A percentile compares a stretch with the other conserved stretches of the same genome.
Conservation (phyloP, 2,888 invertebrate species). For the Nomada flava region DNA sequence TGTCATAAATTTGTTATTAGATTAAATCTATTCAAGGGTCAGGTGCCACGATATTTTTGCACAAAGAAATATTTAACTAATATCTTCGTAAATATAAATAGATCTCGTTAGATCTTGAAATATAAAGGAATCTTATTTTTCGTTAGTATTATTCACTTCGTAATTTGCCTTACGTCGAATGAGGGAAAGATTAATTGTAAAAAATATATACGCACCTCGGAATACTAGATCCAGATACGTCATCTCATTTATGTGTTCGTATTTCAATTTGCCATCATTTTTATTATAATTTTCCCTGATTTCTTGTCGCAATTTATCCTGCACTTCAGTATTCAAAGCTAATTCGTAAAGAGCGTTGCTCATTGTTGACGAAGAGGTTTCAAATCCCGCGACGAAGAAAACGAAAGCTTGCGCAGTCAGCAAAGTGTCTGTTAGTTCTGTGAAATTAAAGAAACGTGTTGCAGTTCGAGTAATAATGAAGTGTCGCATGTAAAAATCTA, state of each 20-base stretch:
- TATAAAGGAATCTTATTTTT: background rate
- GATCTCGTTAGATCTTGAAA: too few species aligned
- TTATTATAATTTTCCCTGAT: constrained; percentile 64
- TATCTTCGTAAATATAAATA: too few species aligned
- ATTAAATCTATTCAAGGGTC: too few species aligned
- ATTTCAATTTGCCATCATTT: constrained; percentile 79
- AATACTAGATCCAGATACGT: constrained; percentile 83
- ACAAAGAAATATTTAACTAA: too few species aligned
- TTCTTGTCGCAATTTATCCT: constrained; percentile 70
- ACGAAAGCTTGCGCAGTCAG: constrained; percentile 74
- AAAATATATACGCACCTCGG: constrained; percentile 71
- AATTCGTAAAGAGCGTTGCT: constrained; percentile 74
- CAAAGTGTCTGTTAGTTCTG: constrained; percentile 68
- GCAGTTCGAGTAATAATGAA: too few species aligned
- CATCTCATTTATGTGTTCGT: constrained; percentile 82
- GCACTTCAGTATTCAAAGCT: constrained; percentile 71
- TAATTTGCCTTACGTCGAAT: background rate
- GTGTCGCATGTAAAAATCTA: too few species aligned
- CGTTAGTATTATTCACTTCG: background rate
- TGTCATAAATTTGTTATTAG: too few species aligned
- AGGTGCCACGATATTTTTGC: too few species aligned
- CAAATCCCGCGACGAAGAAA: constrained; percentile 76
- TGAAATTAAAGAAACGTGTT: constrained; percentile 34
- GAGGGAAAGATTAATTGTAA: background rate
- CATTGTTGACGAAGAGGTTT: constrained; percentile 75